phyloP scores from a whole-genome alignment of 2,113 vertebrate species.

The Brevimyrus niger region DNA sequence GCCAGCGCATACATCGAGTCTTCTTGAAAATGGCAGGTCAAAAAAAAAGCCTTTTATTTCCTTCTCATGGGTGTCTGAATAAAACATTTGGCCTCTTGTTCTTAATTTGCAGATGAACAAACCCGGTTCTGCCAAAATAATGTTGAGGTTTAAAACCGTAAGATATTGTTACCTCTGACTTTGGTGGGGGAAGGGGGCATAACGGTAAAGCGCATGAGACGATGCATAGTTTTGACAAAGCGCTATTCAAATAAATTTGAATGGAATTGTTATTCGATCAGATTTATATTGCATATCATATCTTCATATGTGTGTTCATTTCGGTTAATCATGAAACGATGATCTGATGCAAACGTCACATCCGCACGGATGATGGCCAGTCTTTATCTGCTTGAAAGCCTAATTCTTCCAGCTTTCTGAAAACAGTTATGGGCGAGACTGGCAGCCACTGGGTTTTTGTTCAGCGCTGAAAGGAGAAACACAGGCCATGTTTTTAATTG shows the following conservation, averaged over 20 bases:
- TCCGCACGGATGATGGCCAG: background rate
- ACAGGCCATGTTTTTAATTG: background rate
- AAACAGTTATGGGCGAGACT: background rate
- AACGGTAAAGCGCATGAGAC: background rate
- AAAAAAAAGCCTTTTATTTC: background rate
- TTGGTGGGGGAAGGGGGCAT: background rate
- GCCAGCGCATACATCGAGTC: background rate
- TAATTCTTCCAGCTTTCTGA: background rate
- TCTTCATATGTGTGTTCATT: background rate
- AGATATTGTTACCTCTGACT: background rate
- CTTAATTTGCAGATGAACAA: background rate
- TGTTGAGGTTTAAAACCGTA: background rate
- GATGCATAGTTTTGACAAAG: background rate
- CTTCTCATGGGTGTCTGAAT: background rate
- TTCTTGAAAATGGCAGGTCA: background rate
- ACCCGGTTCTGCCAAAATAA: background rate
- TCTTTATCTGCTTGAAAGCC: background rate
- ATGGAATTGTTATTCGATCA: background rate
- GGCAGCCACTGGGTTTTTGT: background rate
- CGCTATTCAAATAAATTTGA: background rate
- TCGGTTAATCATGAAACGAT: background rate
- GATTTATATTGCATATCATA: background rate
- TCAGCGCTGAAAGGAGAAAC: background rate
- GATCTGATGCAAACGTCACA: background rate
- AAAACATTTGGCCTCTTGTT: background rate